Conservation (phyloP, 37 sponge, comb jelly and placozoan genomes). For the Oscarella lobularis region DNA sequence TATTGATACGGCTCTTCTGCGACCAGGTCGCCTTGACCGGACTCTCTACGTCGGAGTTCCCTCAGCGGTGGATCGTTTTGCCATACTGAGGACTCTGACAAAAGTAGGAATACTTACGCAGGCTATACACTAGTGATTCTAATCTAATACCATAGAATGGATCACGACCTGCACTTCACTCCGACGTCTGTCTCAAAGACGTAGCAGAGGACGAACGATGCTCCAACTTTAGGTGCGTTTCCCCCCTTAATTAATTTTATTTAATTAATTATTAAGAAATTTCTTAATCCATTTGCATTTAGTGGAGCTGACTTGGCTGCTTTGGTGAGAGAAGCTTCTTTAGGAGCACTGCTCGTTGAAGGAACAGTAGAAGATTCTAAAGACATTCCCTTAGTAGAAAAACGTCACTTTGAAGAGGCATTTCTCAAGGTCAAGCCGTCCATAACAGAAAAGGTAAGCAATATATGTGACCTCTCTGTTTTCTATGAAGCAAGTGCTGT, state of each 20-base stretch:
- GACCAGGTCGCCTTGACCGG: slow-evolving; percentile 96
- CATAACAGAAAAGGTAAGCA: slow-evolving; percentile 43
- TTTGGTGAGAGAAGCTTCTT: slow-evolving; percentile 82
- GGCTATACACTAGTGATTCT: not conserved
- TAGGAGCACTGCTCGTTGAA: slow-evolving; percentile 26
- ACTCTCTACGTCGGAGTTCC: slow-evolving; percentile 83
- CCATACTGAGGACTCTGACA: slow-evolving; percentile 78
- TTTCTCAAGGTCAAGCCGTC: slow-evolving; percentile 53
- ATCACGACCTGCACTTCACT: slow-evolving; percentile 30
- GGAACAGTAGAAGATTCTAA: not conserved
- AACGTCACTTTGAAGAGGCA: slow-evolving; percentile 56
- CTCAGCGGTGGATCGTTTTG: slow-evolving; percentile 42
- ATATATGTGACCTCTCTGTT: too few species aligned
- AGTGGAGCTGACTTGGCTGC: slow-evolving; percentile 95
- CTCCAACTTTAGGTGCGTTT: slow-evolving; percentile 29
- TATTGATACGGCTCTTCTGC: slow-evolving; percentile 87
- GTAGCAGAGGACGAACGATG: slow-evolving; percentile 29
- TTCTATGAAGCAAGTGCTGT: too few species aligned
- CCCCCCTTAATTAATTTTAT: not conserved
- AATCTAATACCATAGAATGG: slow-evolving; percentile 15
- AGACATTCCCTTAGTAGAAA: not conserved
- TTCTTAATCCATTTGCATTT: not conserved
- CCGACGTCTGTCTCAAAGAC: slow-evolving; percentile 30
- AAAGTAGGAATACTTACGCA: slow-evolving; percentile 29
- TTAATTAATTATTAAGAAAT: not conserved